Evolutionary conservation across 2,888 invertebrate species (phyloP).

Genomic region (Scaptomyza polygonia): DNA sequence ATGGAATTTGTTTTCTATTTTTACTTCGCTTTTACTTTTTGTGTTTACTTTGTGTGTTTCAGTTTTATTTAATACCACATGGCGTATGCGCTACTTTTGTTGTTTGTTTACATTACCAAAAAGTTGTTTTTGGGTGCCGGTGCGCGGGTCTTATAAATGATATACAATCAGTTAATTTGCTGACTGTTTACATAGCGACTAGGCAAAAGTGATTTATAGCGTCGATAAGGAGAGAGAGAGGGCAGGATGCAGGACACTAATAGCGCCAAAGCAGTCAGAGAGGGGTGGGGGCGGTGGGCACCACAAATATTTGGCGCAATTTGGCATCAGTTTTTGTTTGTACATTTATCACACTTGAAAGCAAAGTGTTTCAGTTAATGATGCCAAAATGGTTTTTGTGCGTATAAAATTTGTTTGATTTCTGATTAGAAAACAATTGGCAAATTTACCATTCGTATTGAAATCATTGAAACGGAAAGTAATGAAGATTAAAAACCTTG

Average conservation of each 20-base stretch:
- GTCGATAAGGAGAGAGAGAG: background rate
- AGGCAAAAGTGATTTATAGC: slow-evolving; percentile 9
- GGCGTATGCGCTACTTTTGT: slow-evolving; percentile 53
- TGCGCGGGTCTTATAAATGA: slow-evolving; percentile 77
- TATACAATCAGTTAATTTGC: slow-evolving; percentile 75
- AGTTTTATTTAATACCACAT: slow-evolving; percentile 5
- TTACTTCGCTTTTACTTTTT: slow-evolving; percentile 2
- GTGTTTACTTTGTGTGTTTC: background rate
- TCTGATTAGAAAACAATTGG: slow-evolving; percentile 18
- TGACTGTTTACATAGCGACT: slow-evolving; percentile 69
- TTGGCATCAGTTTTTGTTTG: slow-evolving; percentile 64
- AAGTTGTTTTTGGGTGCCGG: slow-evolving; percentile 10
- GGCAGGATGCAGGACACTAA: slow-evolving; percentile 11
- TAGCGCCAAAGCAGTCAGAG: slow-evolving; percentile 19
- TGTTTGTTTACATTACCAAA: slow-evolving; percentile 61
- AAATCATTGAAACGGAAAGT: background rate
- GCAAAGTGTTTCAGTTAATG: slow-evolving; percentile 69
- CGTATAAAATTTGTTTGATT: slow-evolving; percentile 20
- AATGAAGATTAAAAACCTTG: background rate
- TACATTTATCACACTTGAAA: slow-evolving; percentile 73
- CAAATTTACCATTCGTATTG: background rate
- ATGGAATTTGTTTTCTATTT: slow-evolving; percentile 46
- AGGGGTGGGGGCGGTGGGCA: too few species aligned
- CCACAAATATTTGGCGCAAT: slow-evolving; percentile 59
- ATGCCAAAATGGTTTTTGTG: slow-evolving; percentile 35